Percentiles rank a stretch among this genome's conserved stretches.
Conservation (phyloP, 2,888 invertebrate species). For the Panzeria rudis region DNA sequence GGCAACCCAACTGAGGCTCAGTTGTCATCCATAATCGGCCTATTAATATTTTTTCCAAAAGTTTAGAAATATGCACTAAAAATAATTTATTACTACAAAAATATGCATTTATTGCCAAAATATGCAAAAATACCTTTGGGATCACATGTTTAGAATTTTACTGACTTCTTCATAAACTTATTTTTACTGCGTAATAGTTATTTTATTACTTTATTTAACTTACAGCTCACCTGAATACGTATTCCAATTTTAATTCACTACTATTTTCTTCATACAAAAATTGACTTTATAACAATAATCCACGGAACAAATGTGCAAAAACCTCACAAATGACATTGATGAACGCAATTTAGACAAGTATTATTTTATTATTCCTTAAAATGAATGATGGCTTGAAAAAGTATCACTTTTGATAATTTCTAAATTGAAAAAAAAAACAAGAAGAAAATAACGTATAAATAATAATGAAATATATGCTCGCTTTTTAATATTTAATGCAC, state of each 20-base stretch:
- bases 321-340: slow-evolving; percentile 50
- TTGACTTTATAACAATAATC: background rate
- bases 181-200: too few relatives aligned
- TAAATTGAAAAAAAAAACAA: background rate
- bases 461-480: slow-evolving; percentile 66
- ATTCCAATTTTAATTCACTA: background rate
- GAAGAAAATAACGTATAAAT: slow-evolving; percentile 9
- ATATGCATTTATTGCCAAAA: too few relatives aligned
- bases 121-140: too few relatives aligned
- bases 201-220: background rate
- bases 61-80: too few relatives aligned
- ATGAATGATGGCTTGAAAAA: slow-evolving; percentile 70
- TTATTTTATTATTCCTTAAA: slow-evolving; percentile 9
- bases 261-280: slow-evolving; percentile 1
- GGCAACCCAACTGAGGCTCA: too few relatives aligned
- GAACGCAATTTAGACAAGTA: slow-evolving; percentile 41
- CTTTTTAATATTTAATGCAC: slow-evolving; percentile 68
- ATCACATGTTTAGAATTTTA: too few relatives aligned
- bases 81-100: too few relatives aligned
- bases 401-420: slow-evolving; percentile 73
- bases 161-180: too few relatives aligned
- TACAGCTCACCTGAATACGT: background rate
- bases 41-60: too few relatives aligned
- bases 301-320: slow-evolving; percentile 5
- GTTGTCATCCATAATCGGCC: too few relatives aligned